These are phyloP conservation scores for Thymelicus sylvestris DNA, from an alignment of 2,888 invertebrate species.

Conservation along the genomic window DNA sequence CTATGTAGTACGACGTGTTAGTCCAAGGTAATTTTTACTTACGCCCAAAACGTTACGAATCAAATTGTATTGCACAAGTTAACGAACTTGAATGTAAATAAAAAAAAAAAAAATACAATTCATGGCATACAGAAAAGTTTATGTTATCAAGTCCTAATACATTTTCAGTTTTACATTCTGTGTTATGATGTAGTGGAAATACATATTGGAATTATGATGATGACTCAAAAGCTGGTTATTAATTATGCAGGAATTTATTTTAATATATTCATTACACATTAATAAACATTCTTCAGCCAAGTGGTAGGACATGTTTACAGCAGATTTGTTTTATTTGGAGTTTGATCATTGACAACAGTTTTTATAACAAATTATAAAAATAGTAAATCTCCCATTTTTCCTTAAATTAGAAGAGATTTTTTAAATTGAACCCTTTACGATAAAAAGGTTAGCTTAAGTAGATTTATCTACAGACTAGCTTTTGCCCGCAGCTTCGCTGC, in stretches of 20 bases:
- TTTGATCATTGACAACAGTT: too few species aligned
- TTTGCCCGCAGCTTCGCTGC: too few species aligned
- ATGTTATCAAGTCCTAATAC: neutral
- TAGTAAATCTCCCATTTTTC: too few species aligned
- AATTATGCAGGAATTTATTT: conserved; percentile 26
- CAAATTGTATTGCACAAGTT: neutral
- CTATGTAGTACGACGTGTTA: conserved; percentile 7
- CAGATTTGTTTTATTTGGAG: neutral
- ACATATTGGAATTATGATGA: neutral
- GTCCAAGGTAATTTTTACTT: conserved; percentile 13
- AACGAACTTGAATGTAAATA: neutral
- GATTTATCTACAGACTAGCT: too few species aligned
- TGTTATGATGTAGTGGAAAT: neutral
- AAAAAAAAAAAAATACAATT: too few species aligned
- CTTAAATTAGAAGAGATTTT: too few species aligned
- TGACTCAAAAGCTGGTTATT: conserved; percentile 6
- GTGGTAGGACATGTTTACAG: neutral
- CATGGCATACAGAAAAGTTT: neutral
- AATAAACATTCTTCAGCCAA: conserved; percentile 13
- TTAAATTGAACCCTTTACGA: too few species aligned
- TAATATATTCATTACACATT: conserved; percentile 26
- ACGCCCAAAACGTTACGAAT: neutral
- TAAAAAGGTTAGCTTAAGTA: too few species aligned
- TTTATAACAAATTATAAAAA: too few species aligned
- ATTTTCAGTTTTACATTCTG: neutral